Base-by-base conservation (phyloP, 1,140 invertebrate species). In the Babylonia areolata region DNA sequence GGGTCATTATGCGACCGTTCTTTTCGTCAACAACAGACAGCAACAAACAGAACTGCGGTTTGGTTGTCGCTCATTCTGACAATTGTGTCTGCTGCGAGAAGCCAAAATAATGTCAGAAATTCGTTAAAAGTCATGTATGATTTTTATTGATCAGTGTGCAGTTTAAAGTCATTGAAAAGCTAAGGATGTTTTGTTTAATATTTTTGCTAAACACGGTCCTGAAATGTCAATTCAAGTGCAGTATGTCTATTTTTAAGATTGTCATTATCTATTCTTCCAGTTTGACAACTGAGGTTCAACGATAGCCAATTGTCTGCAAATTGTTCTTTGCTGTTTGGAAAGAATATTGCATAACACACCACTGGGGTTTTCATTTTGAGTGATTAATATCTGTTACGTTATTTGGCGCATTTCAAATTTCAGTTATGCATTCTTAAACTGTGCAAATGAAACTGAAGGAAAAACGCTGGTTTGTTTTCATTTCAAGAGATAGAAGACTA, bases 41-140 rank as follows among this genome's bases (percentile, higher is more conserved):
- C 75, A 37, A 77, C 75, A 77, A 77, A 35, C 35, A 3, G n/a
- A 77, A 77, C 75, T 77, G 75, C 75, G 75, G 40, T 77, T 77
- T 42, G 75, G 75, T 73, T 31, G 75, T 37, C 39, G 75, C 11
- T 73, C 39, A 77, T 77, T 77, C 15, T 77, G 75, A 37, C 58
- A 64, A 64, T 64, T 64, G 15, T 64, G 58, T 64, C 58, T 64
- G 58, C 75, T 77, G 75, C 39, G 35, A 73, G 71, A 40, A 77
- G 75, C 75, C 75, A 77, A 77, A 77, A 77, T 77, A 77, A 77
- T 40, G 37, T 77, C 75, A 77, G n/a, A n/a, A 33, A 73, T 73
- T 73, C n/a, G 31, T 77, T 77, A 77, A n/a, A n/a, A 77, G 12
- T 77, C 35, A 23, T 77, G 75, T 37, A 40, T 23, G 58, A 28